Evolutionary conservation across 2,113 vertebrate genomes (phyloP).

Genomic region (Hassar affinis): DNA sequence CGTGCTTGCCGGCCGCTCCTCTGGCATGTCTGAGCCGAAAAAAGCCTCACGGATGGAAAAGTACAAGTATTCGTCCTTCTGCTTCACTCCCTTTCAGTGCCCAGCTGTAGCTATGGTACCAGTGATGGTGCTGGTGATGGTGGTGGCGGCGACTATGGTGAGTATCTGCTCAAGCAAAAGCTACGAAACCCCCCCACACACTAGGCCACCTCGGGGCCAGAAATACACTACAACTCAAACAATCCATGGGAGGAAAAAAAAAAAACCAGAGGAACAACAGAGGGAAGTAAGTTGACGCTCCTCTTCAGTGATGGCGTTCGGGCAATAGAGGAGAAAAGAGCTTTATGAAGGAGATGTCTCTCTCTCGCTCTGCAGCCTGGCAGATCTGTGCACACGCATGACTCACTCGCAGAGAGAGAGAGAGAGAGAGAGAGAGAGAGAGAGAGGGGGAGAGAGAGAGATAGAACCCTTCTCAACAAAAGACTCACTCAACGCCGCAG

Average conservation of each 20-base stretch:
- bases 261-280: slow-evolving; percentile 53
- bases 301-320: slow-evolving; percentile 63
- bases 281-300: slow-evolving; percentile 52
- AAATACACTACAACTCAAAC: slow-evolving; percentile 58
- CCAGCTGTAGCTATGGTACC: slow-evolving; percentile 2
- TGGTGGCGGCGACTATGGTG: slow-evolving; percentile 56
- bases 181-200: slow-evolving; percentile 65
- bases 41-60: slow-evolving; percentile 69
- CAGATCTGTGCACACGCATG: slow-evolving; percentile 94
- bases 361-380: slow-evolving; percentile 82
- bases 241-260: slow-evolving; percentile 66
- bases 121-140: slow-evolving; percentile 59
- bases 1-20: slow-evolving; percentile 77
- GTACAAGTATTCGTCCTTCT: slow-evolving; percentile 58
- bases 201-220: slow-evolving; percentile 64
- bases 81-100: slow-evolving; percentile 6
- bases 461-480: slow-evolving; percentile 99
- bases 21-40: slow-evolving; percentile 81
- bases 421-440: slow-evolving; percentile 44
- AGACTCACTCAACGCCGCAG: slow-evolving; percentile 98
- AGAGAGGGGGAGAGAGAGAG: slow-evolving; percentile 55
- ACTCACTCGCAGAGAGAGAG: slow-evolving; percentile 77
- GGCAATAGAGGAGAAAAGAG: slow-evolving; percentile 68
- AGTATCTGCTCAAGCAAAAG: slow-evolving; percentile 54
- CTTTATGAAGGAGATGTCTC: slow-evolving; percentile 74